Evolutionary conservation across 2,113 vertebrate genomes (phyloP).

Genomic region (Eira barbara): DNA sequence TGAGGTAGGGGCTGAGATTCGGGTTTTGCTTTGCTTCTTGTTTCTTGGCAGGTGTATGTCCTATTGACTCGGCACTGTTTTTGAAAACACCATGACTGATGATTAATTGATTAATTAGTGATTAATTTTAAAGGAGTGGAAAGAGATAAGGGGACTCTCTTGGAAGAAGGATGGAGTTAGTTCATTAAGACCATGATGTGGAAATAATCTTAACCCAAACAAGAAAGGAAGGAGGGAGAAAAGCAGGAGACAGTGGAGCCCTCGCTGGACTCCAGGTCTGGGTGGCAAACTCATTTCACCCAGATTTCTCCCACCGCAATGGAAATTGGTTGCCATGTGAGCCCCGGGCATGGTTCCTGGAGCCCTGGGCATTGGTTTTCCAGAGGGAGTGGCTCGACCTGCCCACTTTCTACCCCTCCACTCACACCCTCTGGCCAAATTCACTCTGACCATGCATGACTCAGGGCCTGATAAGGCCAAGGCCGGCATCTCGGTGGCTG

Average conservation of each 20-base stretch:
- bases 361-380: neutral
- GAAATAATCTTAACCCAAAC: neutral
- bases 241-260: neutral
- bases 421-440: neutral
- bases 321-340: rapidly evolving
- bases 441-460: rapidly evolving
- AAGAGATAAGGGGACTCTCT: too few species aligned
- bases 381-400: neutral
- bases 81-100: neutral
- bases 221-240: too few species aligned
- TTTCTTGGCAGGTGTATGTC: neutral
- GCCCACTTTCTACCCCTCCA: rapidly evolving
- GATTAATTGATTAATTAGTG: neutral
- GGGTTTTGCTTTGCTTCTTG: neutral
- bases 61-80: too few species aligned
- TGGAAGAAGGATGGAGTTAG: neutral
- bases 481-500: neutral
- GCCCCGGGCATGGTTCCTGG: neutral
- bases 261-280: rapidly evolving
- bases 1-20: neutral
- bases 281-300: rapidly evolving
- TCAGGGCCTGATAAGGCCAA: neutral
- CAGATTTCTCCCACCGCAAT: rapidly evolving
- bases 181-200: neutral
- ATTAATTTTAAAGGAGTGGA: neutral